phyloP scores from a whole-genome alignment of 2,888 invertebrate genomes.

The Xanthia icteritia region DNA sequence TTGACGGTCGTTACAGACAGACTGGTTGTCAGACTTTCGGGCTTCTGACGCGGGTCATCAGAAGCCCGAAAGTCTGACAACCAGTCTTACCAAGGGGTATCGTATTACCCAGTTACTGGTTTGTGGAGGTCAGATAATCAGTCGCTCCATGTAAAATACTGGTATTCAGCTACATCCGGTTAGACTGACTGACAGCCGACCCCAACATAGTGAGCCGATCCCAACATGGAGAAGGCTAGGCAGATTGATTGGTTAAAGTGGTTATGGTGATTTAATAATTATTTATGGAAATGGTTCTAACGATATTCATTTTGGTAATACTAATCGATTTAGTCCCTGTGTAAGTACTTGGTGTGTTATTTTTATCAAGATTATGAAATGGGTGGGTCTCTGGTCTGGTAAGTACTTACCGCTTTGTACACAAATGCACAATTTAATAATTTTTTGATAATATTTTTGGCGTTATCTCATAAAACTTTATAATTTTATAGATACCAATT shows the following conservation, averaged over 20 bases:
- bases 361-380: constrained; percentile 6
- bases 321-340: not conserved
- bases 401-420: constrained; percentile 46
- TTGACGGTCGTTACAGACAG: too few species aligned
- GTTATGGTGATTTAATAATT: not conserved
- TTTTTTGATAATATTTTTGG: not conserved
- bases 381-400: constrained; percentile 35
- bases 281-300: not conserved
- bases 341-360: not conserved
- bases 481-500: constrained; percentile 91
- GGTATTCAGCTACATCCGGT: too few species aligned
- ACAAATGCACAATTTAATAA: not conserved
- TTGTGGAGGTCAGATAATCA: too few species aligned
- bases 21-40: too few species aligned
- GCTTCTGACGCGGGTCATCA: too few species aligned
- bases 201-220: too few species aligned
- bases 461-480: not conserved
- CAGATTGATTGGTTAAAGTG: not conserved
- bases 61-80: too few species aligned
- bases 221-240: too few species aligned
- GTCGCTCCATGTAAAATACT: too few species aligned
- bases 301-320: not conserved
- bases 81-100: too few species aligned
- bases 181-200: too few species aligned
- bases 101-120: too few species aligned